Evolutionary conservation across 2,888 invertebrate species (phyloP).

Genomic region (Orgyia antiqua): DNA sequence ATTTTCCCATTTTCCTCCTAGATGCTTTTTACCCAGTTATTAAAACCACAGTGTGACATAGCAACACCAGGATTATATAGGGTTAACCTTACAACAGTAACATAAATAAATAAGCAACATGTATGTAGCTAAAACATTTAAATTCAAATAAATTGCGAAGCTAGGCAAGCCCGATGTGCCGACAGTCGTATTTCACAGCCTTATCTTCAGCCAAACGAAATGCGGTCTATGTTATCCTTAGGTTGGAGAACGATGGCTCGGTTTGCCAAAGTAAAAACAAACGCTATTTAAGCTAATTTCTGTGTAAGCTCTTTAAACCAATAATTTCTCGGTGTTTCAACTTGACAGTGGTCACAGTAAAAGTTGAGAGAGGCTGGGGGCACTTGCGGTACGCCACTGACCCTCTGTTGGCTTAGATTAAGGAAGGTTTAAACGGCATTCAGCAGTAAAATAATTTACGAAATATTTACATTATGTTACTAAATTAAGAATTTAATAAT

Average conservation of each 20-base stretch:
- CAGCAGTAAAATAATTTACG: conserved; percentile 23
- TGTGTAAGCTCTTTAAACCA: conserved; percentile 25
- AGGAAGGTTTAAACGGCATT: conserved; percentile 29
- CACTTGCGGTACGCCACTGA: conserved; percentile 44
- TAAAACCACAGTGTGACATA: too few species aligned
- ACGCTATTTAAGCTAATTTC: conserved; percentile 29
- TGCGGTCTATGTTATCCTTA: conserved; percentile 24
- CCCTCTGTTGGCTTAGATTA: conserved; percentile 41
- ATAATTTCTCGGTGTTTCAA: conserved; percentile 34
- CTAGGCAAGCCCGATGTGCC: conserved; percentile 9
- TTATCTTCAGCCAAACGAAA: conserved; percentile 27
- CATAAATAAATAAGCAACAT: too few species aligned
- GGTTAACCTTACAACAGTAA: too few species aligned
- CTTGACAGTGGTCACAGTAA: conserved; percentile 38
- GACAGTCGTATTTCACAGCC: conserved; percentile 22
- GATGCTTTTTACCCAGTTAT: too few species aligned
- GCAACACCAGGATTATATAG: too few species aligned
- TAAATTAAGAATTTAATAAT: too few species aligned
- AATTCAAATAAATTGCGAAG: conserved; percentile 23
- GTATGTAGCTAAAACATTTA: conserved; percentile 26
- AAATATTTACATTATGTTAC: too few species aligned
- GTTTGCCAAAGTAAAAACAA: conserved; percentile 19
- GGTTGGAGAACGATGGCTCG: conserved; percentile 15
- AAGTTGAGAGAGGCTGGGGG: conserved; percentile 40
- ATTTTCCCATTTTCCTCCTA: too few species aligned